Base-by-base conservation (phyloP, 1,140 invertebrate species). In the Argopecten irradians region DNA sequence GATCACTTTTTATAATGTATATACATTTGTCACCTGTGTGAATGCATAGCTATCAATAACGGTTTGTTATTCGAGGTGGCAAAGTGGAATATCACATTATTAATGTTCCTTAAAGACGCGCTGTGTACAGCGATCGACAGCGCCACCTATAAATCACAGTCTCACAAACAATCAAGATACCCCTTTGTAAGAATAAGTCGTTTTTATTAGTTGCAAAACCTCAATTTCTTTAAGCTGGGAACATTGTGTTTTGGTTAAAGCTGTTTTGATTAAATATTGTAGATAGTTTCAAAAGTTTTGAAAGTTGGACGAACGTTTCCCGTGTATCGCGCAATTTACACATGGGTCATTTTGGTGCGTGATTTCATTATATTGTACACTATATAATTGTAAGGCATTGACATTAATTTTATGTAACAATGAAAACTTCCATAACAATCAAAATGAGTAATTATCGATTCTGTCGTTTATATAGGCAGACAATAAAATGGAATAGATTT, bases 1-100 rank as follows among this genome's bases (percentile, higher is more conserved):
- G 55, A 71, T 71, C 55, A 71, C 55, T n/a, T 71, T 71, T 71
- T 71, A 71, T 71, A n/a, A 71, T n/a, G 11, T 28, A 71, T 71
- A n/a, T 71, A 71, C n/a, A 71, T 71, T 71, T 71, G 55, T 71
- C 55, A 71, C 55, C 55, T 71, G 2, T 71, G 28, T 71, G 55
- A 71, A 71, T 71, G n/a, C n/a, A 71, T 71, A 28, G 19, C 55
- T 28, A 71, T 71, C 55, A 71, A 71, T 71, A 71, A 71, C n/a
- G 55, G 55, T 71, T 71, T 71, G 55, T 71, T n/a, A n/a, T 71
- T 71, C 5, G 55, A 71, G 55, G 22, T 71, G 55, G 55, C 55
- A 71, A n/a, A 71, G n/a, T n/a, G n/a, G 28, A 16, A n/a, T 71
- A n/a, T 71, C 55, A 71, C n/a, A 71, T 28, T 71, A 71, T 71